Base-by-base conservation (phyloP, 1,140 invertebrate species). In the Drosophila tani region DNA sequence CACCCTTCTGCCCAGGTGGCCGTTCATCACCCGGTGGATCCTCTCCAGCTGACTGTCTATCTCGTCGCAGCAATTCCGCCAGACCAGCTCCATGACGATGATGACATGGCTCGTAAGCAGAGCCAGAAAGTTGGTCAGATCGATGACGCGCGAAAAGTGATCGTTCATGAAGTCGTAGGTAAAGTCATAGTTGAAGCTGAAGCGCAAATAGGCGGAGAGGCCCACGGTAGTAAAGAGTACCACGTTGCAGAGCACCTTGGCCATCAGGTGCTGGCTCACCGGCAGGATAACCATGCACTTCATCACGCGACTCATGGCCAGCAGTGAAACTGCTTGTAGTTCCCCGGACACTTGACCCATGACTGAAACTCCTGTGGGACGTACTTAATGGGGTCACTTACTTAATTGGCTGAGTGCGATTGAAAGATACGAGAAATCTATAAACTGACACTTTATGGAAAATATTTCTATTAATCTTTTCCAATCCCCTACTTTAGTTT, bases 141-240 rank as follows among this genome's bases (percentile, higher is more conserved):
- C 84, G 0, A 90, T 53, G 14, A 47, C 14, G 7, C 74, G 79
- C 12, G 84, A 88, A 8, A 84, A 71, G 2, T 32, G 29, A 64
- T 88, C 85, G 11, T 75, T 60, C 2, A 32, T 27, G 0, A 81
- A 66, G 24, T 90, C 74, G 24, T 90, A 88, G 49, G 62, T 32
- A 1, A 87, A 73, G 0, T 64, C 55, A 8, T 90, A 88, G 15
- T 84, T 62, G 6, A 84, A 84, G 9, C 50, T 65, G 6, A 90
- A 71, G 5, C 74, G 64, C 53, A 64, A 71, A 0, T 49, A 24
- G 1, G 46, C 0, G 2, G 46, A 11, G 1, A 45, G 8, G 1
- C 7, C 29, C 7, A 81, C 17, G 29, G 58, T 50, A 1, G 45
- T 11, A 0, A 57, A 0, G 0, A 81, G 21, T 0, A 15, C 14